Evolutionary conservation across 2,113 vertebrate genomes (phyloP), one percentile per base, ranked within the genome.

Genomic region (Probosciger aterrimus): DNA sequence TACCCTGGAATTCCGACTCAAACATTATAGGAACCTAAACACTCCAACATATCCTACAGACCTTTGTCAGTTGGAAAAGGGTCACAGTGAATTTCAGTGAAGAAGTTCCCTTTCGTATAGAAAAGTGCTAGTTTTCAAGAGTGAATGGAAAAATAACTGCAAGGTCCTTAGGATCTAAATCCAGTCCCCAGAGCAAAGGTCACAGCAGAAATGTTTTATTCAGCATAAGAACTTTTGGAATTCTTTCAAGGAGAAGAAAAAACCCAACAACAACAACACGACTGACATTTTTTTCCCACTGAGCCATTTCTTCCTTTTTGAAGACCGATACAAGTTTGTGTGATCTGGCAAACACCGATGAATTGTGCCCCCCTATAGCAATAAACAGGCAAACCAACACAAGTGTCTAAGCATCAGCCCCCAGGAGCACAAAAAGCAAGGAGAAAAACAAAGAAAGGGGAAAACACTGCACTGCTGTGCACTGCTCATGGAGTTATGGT

Each of bases 151-250:
- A 97, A 94, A 95, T 67, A 86, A 80, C 81, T 65, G 50, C 84
- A 25, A 80, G 39, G 49, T 35, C 89, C 89, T 92, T 27, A 2
- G 10, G 81, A 80, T 91, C 96, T 96, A 97, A 96, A 96, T 96
- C 52, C 44, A 85, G 96, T 90, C 84, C 68, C 44, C 55, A 30
- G 94, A 86, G 95, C 86, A 95, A 93, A 95, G 70, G 95, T 92
- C 92, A 67, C 23, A 37, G 63, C 73, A 86, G 95, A 95, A 93
- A 96, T 94, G 88, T 81, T 95, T 92, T 97, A 94, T 94, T 92
- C 92, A 79, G 95, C 69, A 37, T 71, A 79, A 83, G 65, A 84
- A 95, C 90, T 91, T 95, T 62, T 97, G 95, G 96, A 96, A 75
- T 81, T 78, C 24, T 28, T 93, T 94, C 95, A 95, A 95, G 90